Evolutionary conservation across 1,140 invertebrate genomes (phyloP).

Genomic region (Drosophila chauvacae): DNA sequence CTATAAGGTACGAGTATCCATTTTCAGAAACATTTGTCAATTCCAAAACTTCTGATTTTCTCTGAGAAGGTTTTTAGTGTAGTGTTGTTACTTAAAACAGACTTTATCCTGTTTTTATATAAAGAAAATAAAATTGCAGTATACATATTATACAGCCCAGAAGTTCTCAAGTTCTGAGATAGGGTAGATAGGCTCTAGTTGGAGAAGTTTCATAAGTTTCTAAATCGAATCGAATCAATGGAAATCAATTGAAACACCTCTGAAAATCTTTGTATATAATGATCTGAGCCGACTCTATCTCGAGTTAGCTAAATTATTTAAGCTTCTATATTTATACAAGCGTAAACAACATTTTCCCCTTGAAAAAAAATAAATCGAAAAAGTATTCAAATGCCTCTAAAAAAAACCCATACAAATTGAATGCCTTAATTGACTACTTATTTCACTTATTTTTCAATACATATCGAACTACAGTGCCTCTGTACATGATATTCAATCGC

Average conservation of each 20-base stretch:
- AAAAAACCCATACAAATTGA: background rate
- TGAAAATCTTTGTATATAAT: background rate
- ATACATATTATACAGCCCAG: too few species aligned
- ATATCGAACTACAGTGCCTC: constrained; percentile 1
- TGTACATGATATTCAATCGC: constrained; percentile 17
- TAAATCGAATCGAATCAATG: background rate
- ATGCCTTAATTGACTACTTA: background rate
- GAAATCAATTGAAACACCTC: background rate
- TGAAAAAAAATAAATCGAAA: background rate
- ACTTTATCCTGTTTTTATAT: background rate
- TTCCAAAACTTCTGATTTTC: background rate
- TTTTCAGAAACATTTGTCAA: background rate
- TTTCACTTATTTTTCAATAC: background rate
- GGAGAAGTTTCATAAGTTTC: too few species aligned
- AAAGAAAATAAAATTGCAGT: background rate
- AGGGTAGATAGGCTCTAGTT: too few species aligned
- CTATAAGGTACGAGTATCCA: too few species aligned
- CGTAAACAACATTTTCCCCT: background rate
- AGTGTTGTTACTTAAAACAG: background rate
- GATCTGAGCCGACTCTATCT: background rate
- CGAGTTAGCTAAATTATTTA: background rate
- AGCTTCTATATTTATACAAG: background rate
- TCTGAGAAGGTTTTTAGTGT: background rate
- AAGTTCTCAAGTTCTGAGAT: background rate
- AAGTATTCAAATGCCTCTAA: background rate